A percentile compares a stretch with the other conserved stretches of the same genome.
Evolutionary conservation across 1,140 invertebrate genomes (phyloP).

Genomic region (Fopius arisanus): DNA sequence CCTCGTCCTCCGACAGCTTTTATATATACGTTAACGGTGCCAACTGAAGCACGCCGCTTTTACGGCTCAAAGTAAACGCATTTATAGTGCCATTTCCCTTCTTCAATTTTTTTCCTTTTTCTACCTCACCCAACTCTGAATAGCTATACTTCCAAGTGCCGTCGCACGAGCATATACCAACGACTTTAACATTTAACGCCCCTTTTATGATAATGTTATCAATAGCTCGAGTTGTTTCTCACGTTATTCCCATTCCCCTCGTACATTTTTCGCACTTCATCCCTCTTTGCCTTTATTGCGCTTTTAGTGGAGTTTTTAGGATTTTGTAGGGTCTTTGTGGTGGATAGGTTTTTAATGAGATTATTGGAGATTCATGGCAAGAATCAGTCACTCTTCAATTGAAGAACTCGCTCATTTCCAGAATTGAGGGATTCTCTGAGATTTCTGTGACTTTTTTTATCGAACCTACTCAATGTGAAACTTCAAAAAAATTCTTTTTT

Average conservation of each 20-base stretch:
- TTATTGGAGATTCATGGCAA: neutral
- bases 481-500: no score
- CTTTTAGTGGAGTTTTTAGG: neutral
- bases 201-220: slow-evolving; percentile 65
- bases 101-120: slow-evolving; percentile 47
- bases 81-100: slow-evolving; percentile 61
- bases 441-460: no score
- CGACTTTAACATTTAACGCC: slow-evolving; percentile 51
- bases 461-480: no score
- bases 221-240: slow-evolving; percentile 47
- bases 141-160: slow-evolving; percentile 19
- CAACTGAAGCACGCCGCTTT: slow-evolving; percentile 50
- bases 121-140: slow-evolving; percentile 43
- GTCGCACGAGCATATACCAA: slow-evolving; percentile 44
- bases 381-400: no score
- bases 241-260: neutral
- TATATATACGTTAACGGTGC: slow-evolving; percentile 34
- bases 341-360: neutral
- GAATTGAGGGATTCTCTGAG: no score
- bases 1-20: slow-evolving; percentile 34
- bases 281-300: neutral
- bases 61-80: slow-evolving; percentile 63
- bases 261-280: slow-evolving; percentile 30
- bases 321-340: neutral
- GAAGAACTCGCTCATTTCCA: no score